Conservation (phyloP, 2,888 invertebrate species). For the Ypsolopha sequella region DNA sequence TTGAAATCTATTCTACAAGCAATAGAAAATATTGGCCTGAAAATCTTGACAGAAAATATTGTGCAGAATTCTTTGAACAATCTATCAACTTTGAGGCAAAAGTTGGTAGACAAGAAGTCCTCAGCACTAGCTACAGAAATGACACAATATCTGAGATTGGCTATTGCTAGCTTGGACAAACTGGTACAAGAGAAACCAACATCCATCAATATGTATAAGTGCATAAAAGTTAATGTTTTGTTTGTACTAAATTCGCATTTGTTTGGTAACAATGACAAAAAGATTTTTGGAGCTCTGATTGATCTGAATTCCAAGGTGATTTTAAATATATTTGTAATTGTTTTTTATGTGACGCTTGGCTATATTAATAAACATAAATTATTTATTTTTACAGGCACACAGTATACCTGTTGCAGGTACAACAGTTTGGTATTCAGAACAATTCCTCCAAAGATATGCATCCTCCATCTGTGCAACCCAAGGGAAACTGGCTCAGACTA, state of each 20-base stretch:
- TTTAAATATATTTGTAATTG: not conserved
- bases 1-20: constrained; percentile 78
- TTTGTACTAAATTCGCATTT: constrained; percentile 77
- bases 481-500: constrained; percentile 49
- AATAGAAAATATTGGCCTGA: constrained; percentile 76
- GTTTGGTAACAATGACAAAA: constrained; percentile 84
- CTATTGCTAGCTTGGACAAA: constrained; percentile 73
- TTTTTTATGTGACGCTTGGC: not conserved
- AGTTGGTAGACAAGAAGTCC: constrained; percentile 57
- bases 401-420: constrained; percentile 85
- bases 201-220: constrained; percentile 65
- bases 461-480: constrained; percentile 68
- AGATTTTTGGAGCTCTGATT: constrained; percentile 77
- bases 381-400: constrained; percentile 70
- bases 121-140: constrained; percentile 72
- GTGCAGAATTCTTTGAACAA: constrained; percentile 71
- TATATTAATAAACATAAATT: not conserved
- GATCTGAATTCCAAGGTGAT: constrained; percentile 83
- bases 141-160: constrained; percentile 73
- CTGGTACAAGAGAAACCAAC: constrained; percentile 61
- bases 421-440: constrained; percentile 87
- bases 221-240: constrained; percentile 76
- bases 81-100: constrained; percentile 46
- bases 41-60: constrained; percentile 77
- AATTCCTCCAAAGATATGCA: constrained; percentile 78